Conservation (phyloP, 2,888 invertebrate species). For the Caenorhabditis sinica region DNA sequence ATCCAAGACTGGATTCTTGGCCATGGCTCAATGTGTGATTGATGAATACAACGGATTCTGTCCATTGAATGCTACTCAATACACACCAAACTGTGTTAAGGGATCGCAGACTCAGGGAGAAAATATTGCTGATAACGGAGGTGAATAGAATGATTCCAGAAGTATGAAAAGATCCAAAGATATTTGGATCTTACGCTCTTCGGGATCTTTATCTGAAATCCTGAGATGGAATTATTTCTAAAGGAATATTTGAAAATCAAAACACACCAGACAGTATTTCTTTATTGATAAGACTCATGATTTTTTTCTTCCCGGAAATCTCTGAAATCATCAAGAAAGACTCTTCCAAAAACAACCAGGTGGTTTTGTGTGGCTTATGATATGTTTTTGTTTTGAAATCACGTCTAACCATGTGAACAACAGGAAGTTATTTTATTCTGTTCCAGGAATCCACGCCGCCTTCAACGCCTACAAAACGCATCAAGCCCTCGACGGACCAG, state of each 20-base stretch:
- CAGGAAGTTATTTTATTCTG: neutral
- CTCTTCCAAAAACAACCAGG: no score
- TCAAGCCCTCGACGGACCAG: slow-evolving; percentile 76
- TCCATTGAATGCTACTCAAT: slow-evolving; percentile 66
- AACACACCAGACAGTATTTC: no score
- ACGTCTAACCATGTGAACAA: no score
- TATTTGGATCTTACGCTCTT: neutral
- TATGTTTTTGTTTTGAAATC: neutral
- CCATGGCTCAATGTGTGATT: slow-evolving; percentile 77
- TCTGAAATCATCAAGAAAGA: no score
- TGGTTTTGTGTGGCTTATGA: neutral
- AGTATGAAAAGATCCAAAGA: neutral
- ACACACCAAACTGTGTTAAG: slow-evolving; percentile 83
- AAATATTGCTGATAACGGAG: slow-evolving; percentile 86
- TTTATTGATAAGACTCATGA: no score
- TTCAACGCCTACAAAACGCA: slow-evolving; percentile 77
- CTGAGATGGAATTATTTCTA: no score
- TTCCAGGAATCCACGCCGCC: slow-evolving; percentile 83
- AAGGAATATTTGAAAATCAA: no score
- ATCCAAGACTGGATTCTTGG: slow-evolving; percentile 70
- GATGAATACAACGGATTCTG: slow-evolving; percentile 77
- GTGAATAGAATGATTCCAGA: slow-evolving; percentile 24
- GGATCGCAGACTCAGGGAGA: slow-evolving; percentile 86
- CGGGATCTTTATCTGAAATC: no score
- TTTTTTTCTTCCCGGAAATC: no score